Base-by-base conservation (phyloP, 2,113 vertebrate genomes). In the Shinisaurus crocodilurus region DNA sequence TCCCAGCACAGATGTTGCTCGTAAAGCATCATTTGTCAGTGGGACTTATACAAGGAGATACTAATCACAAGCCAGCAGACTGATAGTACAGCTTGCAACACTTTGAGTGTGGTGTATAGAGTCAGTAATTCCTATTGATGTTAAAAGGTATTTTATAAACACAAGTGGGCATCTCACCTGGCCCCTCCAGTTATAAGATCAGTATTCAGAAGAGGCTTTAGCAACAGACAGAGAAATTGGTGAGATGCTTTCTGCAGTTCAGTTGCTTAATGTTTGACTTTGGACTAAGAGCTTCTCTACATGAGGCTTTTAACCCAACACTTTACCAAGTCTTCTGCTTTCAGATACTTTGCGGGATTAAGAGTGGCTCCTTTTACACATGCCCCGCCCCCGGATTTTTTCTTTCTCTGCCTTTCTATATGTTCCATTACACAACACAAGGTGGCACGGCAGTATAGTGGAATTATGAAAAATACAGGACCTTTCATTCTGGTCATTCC, bases 11-110 rank as follows among this genome's bases (percentile, higher is more conserved):
- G 80, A 88, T 88, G 80, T 40, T 67, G 60, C 37, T 63, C 65
- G 16, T 86, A 86, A 91, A 91, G 57, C 85, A 88, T 91, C 81
- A 76, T 91, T 83, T 91, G 70, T 90, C 60, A 90, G 63, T 40
- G 27, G 72, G 37, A 54, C 70, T 88, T 77, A 54, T 43, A 77
- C 25, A 83, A 76, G 70, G 80, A 87, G 76, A 57, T 91, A 50
- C 57, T 67, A 77, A 88, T 77, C 80, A 12, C 57, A 87, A 70
- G 54, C 34, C n/a, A 15, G 60, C 60, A 76, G 69, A 48, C 72
- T 54, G 70, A 54, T 27, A 48, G 69, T 54, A n/a, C 16, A 25
- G 72, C 70, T 54, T 76, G 27, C 45, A 67, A 54, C 25, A 63
- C 70, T 67, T 63, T 84, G 45, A 88, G 43, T 43, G 6, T 37